These are phyloP conservation scores for Drosophila conformis DNA, from an alignment of 2,888 invertebrate species.

Conservation along the genomic window DNA sequence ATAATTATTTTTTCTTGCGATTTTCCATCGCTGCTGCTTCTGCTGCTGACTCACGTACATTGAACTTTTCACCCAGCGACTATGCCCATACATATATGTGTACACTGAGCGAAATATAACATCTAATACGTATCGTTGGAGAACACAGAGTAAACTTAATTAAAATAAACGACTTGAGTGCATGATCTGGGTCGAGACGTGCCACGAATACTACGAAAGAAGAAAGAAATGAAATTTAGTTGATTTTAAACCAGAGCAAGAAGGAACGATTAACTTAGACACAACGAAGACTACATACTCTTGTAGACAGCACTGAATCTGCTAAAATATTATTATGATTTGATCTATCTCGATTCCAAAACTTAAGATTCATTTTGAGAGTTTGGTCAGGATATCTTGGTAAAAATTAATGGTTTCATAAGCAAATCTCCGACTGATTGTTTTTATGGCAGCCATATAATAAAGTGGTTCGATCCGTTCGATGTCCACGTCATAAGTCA, in stretches of 20 bases:
- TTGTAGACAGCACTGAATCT: not conserved
- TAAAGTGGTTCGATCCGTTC: not conserved
- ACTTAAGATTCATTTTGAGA: not conserved
- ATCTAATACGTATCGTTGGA: not conserved
- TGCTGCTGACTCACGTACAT: not conserved
- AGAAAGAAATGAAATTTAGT: not conserved
- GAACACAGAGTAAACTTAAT: not conserved
- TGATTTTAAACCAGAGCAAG: not conserved
- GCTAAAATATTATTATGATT: not conserved
- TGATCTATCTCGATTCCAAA: not conserved
- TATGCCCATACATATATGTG: not conserved
- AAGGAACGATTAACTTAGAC: not conserved
- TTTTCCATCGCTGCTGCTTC: constrained; percentile 17
- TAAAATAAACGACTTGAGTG: not conserved
- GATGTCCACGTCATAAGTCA: fast-evolving
- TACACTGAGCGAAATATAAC: not conserved
- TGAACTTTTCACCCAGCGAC: not conserved
- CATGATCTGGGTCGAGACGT: not conserved
- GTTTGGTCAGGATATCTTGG: not conserved
- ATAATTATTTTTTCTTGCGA: constrained; percentile 65
- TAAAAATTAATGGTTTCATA: too few relatives aligned
- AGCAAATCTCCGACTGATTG: not conserved
- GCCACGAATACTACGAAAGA: not conserved
- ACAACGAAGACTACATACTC: not conserved
- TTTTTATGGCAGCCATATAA: not conserved